These are phyloP conservation scores for Diabrotica balteata DNA, from an alignment of 2,888 invertebrate genomes.

Conservation along the genomic window DNA sequence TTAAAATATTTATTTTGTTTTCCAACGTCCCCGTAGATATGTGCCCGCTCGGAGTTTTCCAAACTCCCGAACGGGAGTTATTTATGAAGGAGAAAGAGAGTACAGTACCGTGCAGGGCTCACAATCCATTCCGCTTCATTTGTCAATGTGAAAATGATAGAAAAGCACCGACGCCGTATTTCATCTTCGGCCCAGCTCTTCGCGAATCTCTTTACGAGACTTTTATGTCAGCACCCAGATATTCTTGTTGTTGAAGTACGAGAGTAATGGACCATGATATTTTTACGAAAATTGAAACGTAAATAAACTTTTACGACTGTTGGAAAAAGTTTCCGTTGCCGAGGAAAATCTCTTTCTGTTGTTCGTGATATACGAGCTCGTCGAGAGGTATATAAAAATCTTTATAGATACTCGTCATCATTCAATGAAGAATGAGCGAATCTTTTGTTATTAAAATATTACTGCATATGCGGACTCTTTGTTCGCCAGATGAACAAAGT, in stretches of 20 bases:
- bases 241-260: constrained; percentile 53
- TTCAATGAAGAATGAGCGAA: constrained; percentile 15
- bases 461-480: background rate
- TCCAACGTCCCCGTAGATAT: too few species aligned
- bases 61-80: constrained; percentile 20
- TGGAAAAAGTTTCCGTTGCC: constrained; percentile 42
- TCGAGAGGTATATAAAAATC: constrained; percentile 27
- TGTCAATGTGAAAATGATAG: constrained; percentile 51
- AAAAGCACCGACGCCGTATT: constrained; percentile 51
- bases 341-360: constrained; percentile 31
- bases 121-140: constrained; percentile 56
- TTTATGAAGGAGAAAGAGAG: constrained; percentile 21
- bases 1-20: too few species aligned
- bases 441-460: constrained; percentile 10
- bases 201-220: constrained; percentile 56
- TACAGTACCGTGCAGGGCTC: constrained; percentile 26
- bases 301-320: constrained; percentile 58
- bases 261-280: constrained; percentile 60
- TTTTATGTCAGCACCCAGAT: constrained; percentile 57
- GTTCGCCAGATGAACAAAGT: too few species aligned
- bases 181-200: constrained; percentile 56
- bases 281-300: constrained; percentile 60
- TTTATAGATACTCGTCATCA: constrained; percentile 22
- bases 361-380: constrained; percentile 34
- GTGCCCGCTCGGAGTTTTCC: constrained; percentile 1